A percentile compares a stretch with the other conserved stretches of the same genome.
These are phyloP conservation scores for Otocyon megalotis DNA, from an alignment of 2,113 vertebrate genomes.

Conservation along the genomic window DNA sequence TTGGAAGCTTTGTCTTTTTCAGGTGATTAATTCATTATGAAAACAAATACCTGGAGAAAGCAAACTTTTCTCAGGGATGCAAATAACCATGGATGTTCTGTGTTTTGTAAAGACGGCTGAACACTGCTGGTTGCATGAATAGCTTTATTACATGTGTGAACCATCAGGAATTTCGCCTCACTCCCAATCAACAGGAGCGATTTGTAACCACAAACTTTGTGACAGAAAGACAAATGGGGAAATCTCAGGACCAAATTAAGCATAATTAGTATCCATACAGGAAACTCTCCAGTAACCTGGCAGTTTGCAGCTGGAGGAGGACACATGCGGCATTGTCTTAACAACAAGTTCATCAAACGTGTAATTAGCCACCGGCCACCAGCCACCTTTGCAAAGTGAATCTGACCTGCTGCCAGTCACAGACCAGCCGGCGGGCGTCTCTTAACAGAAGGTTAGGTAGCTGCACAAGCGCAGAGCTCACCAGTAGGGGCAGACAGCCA, in stretches of 20 bases:
- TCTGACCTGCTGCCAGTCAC: constrained; percentile 75
- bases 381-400: constrained; percentile 79
- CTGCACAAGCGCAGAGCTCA: neutral
- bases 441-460: neutral
- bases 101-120: constrained; percentile 62
- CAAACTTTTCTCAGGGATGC: constrained; percentile 75
- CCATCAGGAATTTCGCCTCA: constrained; percentile 77
- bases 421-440: neutral
- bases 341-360: constrained; percentile 82
- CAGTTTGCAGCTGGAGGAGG: constrained; percentile 82
- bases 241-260: constrained; percentile 86
- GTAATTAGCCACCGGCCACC: constrained; percentile 86
- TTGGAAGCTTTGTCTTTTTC: constrained; percentile 57
- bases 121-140: constrained; percentile 73
- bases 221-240: constrained; percentile 86
- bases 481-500: neutral
- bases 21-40: constrained; percentile 32
- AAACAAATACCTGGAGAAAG: constrained; percentile 73
- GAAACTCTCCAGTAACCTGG: constrained; percentile 87
- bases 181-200: constrained; percentile 76
- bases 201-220: constrained; percentile 83
- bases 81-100: constrained; percentile 64
- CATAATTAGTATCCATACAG: constrained; percentile 85
- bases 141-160: constrained; percentile 83
- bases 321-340: constrained; percentile 88